phyloP scores from a whole-genome alignment of 2,113 vertebrate species.

The Barbus barbus region DNA sequence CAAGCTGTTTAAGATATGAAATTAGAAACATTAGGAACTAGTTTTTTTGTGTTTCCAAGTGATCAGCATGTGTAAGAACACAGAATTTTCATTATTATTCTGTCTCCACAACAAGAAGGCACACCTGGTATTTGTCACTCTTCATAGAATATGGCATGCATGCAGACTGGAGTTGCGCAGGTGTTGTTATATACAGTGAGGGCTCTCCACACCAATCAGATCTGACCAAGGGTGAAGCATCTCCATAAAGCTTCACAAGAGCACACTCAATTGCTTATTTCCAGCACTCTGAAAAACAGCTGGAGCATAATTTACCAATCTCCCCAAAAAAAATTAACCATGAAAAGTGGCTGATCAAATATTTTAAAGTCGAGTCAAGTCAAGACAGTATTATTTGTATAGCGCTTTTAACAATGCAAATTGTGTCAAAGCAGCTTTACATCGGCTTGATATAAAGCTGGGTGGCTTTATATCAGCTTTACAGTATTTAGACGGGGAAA shows the following conservation, averaged over 20 bases:
- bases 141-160: background rate
- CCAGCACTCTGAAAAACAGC: background rate
- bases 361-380: no score
- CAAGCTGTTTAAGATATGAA: conserved; percentile 51
- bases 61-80: background rate
- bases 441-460: no score
- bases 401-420: no score
- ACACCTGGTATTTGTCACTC: conserved; percentile 5
- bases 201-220: conserved; percentile 11
- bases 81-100: background rate
- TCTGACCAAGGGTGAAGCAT: conserved; percentile 18
- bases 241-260: conserved; percentile 11
- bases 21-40: conserved; percentile 6
- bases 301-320: conserved; percentile 2
- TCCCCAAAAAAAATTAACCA: background rate
- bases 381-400: no score
- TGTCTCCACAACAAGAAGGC: background rate
- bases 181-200: conserved; percentile 11
- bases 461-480: no score
- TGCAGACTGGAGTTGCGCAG: conserved; percentile 21
- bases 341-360: background rate
- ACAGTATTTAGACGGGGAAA: no score
- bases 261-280: background rate
- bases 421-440: no score
- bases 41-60: conserved; percentile 31